Base-by-base conservation (phyloP, 2,888 invertebrate genomes). In the Gasteruption jaculator region DNA sequence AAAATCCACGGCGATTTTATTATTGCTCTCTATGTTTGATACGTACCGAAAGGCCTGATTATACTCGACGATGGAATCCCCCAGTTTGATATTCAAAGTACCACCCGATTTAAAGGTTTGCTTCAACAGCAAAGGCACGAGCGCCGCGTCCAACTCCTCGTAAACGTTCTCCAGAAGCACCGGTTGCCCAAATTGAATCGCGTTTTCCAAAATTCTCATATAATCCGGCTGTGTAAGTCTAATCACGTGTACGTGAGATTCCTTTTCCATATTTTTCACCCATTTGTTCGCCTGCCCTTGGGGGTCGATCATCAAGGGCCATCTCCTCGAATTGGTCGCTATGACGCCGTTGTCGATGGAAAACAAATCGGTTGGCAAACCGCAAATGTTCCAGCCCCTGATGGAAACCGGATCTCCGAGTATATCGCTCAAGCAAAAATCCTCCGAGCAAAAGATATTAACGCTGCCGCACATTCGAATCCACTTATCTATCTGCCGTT, bases 261-360 rank as follows among this genome's bases (percentile, higher is more conserved):
- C 76, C 61, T 88, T 91, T 68, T 94, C 93, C 84, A 91, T 85
- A 68, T 91, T 92, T 70, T 91, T 92, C 21, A 94, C 80, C 93
- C 94, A 95, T 60, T 90, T 88, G 64, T 91, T 92, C 0, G 93
- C 93, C 68, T 93, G 92, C 0, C 89, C 88, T 64, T 96, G 94
- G 0, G 95, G 95, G 73, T 96, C 95, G 56, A 96, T 92, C 86
- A 94, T 87, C 12, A 96, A 73, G 0, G 94, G 90, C 86, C 91
- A 95, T 38, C 94, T 79, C 30, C 91, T 79, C 0, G 93, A 88
- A 61, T 90, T 88, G 78, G 83, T 83, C 38, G 92, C 85, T 52
- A 95, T 91, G 51, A 94, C 92, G 27, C 85, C 93, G 64, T 92
- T 94, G 65, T 94, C 92, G 26, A 91, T 77, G 49, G 92, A 92